phyloP scores from a whole-genome alignment of 23 tunicate genomes.

The Botrylloides violaceus region DNA sequence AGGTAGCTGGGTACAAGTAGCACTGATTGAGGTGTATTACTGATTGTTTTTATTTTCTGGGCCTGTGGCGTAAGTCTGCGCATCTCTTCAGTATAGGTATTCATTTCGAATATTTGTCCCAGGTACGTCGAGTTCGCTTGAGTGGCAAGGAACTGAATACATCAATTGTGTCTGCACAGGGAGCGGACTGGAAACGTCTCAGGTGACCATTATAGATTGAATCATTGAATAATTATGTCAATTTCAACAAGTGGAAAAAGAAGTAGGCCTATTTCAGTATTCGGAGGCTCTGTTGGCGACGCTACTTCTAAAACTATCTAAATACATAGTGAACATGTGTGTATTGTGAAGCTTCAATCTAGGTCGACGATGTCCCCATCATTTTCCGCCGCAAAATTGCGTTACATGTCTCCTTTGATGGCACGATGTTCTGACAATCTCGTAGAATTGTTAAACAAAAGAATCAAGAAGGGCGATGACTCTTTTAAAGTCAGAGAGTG shows the following conservation, averaged over 20 bases:
- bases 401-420: conserved; percentile 52
- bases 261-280: too few relatives aligned
- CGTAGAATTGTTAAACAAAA: conserved; percentile 18
- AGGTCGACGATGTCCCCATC: conserved; percentile 41
- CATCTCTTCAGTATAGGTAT: too few relatives aligned
- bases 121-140: conserved; percentile 18
- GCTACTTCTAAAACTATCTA: too few relatives aligned
- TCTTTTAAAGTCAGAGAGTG: conserved; percentile 50
- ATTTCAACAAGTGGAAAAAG: too few relatives aligned
- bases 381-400: conserved; percentile 65
- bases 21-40: too few relatives aligned
- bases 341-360: too few relatives aligned
- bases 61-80: too few relatives aligned
- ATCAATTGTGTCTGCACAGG: conserved; percentile 29
- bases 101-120: neutral
- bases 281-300: too few relatives aligned
- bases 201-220: conserved; percentile 23
- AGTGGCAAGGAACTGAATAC: conserved; percentile 59
- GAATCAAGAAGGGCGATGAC: conserved; percentile 21
- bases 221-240: too few relatives aligned
- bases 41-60: too few relatives aligned
- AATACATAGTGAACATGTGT: too few relatives aligned
- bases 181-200: conserved; percentile 71
- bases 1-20: too few relatives aligned
- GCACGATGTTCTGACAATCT: conserved; percentile 41